A percentile compares a stretch with the other conserved stretches of the same genome.
phyloP scores from a whole-genome alignment of 2,888 invertebrate species.

The Mechanitis messenoides region DNA sequence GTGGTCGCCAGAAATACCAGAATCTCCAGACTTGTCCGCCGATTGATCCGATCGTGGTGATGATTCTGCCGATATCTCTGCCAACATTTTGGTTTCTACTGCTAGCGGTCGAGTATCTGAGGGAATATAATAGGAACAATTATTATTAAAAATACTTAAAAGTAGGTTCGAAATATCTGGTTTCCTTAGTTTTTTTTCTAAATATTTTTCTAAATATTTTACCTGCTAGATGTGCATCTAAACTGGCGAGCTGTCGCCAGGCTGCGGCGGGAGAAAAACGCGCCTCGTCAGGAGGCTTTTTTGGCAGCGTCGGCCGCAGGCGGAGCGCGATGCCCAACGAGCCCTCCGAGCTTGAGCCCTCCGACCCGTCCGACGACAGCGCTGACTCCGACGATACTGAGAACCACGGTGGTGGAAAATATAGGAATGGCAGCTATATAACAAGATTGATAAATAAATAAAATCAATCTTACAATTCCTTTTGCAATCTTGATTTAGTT shows the following conservation, averaged over 20 bases:
- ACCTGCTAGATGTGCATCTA: constrained; percentile 75
- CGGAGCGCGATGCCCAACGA: constrained; percentile 82
- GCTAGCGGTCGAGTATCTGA: constrained; percentile 62
- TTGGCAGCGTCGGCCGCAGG: constrained; percentile 86
- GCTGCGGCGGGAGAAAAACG: constrained; percentile 89
- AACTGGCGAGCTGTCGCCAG: constrained; percentile 83
- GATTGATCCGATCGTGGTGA: constrained; percentile 70
- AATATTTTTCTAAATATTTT: constrained; percentile 11
- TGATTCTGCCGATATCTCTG: constrained; percentile 59
- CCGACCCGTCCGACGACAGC: constrained; percentile 72
- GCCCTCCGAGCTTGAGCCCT: constrained; percentile 65
- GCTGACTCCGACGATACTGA: constrained; percentile 76
- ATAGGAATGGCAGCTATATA: neutral
- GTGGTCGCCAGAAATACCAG: constrained; percentile 87
- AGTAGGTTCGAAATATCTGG: too few relatives aligned
- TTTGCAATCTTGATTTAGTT: constrained; percentile 58
- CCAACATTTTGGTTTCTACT: constrained; percentile 70
- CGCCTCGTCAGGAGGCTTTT: constrained; percentile 85
- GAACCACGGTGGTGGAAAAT: neutral
- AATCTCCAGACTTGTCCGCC: constrained; percentile 87
- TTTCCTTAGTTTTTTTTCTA: neutral
- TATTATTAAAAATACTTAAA: neutral
- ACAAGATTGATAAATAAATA: neutral
- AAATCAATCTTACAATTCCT: constrained; percentile 53
- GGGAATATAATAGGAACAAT: constrained; percentile 10